Percentiles rank a stretch among this genome's conserved stretches.
phyloP scores from a whole-genome alignment of 2,797 vertebrate genomes.

The Gorsachius magnificus region DNA sequence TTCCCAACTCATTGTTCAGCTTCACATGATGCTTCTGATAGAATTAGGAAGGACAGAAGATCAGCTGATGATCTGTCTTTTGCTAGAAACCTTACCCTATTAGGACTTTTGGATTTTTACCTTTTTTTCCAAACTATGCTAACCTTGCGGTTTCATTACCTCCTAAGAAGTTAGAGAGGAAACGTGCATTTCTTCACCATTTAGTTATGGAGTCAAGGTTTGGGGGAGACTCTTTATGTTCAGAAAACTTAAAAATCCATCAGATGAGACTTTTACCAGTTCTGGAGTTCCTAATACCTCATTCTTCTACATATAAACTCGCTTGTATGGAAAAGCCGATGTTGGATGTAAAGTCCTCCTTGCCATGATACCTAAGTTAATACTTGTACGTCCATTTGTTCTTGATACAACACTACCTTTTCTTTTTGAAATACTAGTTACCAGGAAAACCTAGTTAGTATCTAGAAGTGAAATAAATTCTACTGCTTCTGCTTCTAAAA shows the following conservation, averaged over 20 bases:
- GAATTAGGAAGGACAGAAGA: not conserved
- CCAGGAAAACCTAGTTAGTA: not conserved
- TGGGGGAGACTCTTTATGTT: not conserved
- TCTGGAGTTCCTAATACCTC: not conserved
- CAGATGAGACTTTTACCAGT: not conserved
- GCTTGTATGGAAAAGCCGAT: rapidly evolving
- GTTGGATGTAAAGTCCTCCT: not conserved
- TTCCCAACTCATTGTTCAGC: not conserved
- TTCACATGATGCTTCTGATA: not conserved
- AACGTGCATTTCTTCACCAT: not conserved
- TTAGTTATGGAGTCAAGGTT: not conserved
- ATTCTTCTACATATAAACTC: not conserved
- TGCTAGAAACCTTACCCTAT: not conserved
- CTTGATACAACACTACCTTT: not conserved
- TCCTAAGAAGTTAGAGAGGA: not conserved
- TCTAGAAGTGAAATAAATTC: not conserved
- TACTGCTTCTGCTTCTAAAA: not conserved
- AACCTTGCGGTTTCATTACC: not conserved
- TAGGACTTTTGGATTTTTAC: not conserved
- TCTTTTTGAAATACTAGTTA: not conserved
- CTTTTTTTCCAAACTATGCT: not conserved
- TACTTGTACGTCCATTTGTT: not conserved
- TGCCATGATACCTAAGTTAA: not conserved
- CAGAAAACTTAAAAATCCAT: not conserved
- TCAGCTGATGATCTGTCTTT: not conserved